phyloP scores from a whole-genome alignment of 2,888 invertebrate species.

The Cosmia trapezina region DNA sequence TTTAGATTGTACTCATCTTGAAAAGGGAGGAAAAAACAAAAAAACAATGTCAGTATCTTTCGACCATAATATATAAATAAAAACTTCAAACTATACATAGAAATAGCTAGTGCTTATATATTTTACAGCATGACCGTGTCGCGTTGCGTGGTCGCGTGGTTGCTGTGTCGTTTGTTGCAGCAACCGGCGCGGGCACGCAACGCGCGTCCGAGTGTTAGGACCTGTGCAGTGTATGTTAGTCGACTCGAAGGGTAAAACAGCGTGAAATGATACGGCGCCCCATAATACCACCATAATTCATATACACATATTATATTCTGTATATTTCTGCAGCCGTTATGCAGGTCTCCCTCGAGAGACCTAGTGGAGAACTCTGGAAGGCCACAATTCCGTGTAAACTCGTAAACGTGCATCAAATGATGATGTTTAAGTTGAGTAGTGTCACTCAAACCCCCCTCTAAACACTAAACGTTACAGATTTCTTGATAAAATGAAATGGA shows the following conservation, averaged over 20 bases:
- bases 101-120: constrained; percentile 86
- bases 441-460: constrained; percentile 74
- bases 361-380: constrained; percentile 91
- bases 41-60: constrained; percentile 90
- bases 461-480: constrained; percentile 78
- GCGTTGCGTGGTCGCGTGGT: constrained; percentile 70
- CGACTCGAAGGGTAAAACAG: constrained; percentile 86
- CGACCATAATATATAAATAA: constrained; percentile 83
- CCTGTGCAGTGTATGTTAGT: constrained; percentile 89
- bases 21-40: constrained; percentile 92
- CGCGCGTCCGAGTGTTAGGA: constrained; percentile 81
- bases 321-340: constrained; percentile 80
- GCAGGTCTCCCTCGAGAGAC: constrained; percentile 70
- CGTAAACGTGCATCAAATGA: constrained; percentile 69
- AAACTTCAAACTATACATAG: constrained; percentile 84
- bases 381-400: constrained; percentile 80
- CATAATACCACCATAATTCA: constrained; percentile 87
- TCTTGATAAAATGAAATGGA: constrained; percentile 77
- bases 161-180: constrained; percentile 25
- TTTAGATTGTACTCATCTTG: constrained; percentile 99
- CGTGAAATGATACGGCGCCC: constrained; percentile 88
- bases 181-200: constrained; percentile 69
- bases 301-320: constrained; percentile 82
- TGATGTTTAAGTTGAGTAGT: constrained; percentile 70
- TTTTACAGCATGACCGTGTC: constrained; percentile 85